Base-by-base conservation (phyloP, 2,797 vertebrate species). In the Menidia menidia region DNA sequence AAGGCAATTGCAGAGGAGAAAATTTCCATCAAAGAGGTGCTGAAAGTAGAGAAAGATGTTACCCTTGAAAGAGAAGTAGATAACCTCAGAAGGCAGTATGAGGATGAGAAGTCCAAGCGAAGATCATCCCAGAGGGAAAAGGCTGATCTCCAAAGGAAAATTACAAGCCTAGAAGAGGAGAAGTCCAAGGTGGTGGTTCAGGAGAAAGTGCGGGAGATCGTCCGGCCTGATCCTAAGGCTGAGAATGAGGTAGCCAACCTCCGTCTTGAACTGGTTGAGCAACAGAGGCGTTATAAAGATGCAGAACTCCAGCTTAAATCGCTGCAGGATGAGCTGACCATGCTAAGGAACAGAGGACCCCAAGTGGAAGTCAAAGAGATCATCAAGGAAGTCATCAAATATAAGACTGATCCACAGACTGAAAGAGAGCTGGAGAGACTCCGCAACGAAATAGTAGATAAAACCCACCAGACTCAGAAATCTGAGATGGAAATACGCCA, bases 341-440 rank as follows among this genome's bases (percentile, higher is more conserved):
- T 93, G 64, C 90, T 99, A 19, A 94, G 69, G 75, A 95, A 94
- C 82, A 93, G 97, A 87, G 97, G 96, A 2, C 96, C 97, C 5
- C 95, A 96, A 81, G 91, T 98, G 14, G 97, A 99, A 79, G 84
- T 96, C 68, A 97, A 96, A 78, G 98, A 98, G 73, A 95, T 96
- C 33, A 97, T 97, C 50, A 98, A 99, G 82, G 98, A 99, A 85
- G 97, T 99, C 25, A 97, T 99, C 71, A 98, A 96, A 79, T 98
- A 99, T 84, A 98, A 96, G 77, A 98, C 91, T 0, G 98, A 99
- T 84, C 97, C 98, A 0, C 94, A 97, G 86, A 96, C 96, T 0
- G 96, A 99, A 87, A 89, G 92, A 68, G 98, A 98, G 86, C 91
- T 99, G n/a, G 96, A 97, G 83, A 90, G 89, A 68, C 97, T 99